Base-by-base conservation (phyloP, 2,888 invertebrate genomes). In the Amblyteles armatorius region DNA sequence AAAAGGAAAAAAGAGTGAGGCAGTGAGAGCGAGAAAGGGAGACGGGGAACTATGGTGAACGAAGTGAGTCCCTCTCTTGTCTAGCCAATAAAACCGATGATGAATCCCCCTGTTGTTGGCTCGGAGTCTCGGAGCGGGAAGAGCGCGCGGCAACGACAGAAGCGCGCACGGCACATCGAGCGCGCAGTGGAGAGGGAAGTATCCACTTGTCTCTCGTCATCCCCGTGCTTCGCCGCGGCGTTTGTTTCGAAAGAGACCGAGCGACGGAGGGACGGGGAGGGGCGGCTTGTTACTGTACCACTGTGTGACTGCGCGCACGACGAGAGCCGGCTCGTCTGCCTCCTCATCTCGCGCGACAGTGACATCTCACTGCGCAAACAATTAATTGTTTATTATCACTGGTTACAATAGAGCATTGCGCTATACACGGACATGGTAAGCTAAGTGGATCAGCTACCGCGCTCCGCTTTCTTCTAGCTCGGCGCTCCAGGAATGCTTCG, bases 131-230 rank as follows among this genome's bases (percentile, higher is more conserved):
- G 82, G 76, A 82, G 71, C 65, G 69, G 78, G 44, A 67, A 60
- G 22, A 72, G 79, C 79, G 60, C 16, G 60, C 33, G 78, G 40
- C 55, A 72, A 72, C 33, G 55, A 57, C 72, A 36, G 44, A 63
- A 36, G 33, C 36, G 81, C 78, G 81, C 78, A 44, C 44, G 1
- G 44, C 16, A 44, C 44, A 73, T 83, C 76, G 82, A 57, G 73
- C 33, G 19, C 67, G 67, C 81, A 60, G 71, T 74, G 87, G 92
- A 91, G 91, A 91, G 92, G 91, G 91, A 91, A 92, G 91, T 92
- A 89, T 88, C 91, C 92, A 91, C 92, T 91, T 91, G 91, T 90
- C 90, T 88, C 78, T 82, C 71, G 78, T 78, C 80, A 71, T 68
- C 73, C 68, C 65, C 76, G 44, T 40, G 60, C 65, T 73, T 55